Evolutionary conservation across 2,797 vertebrate species (phyloP).

Genomic region (Myotis myotis): DNA sequence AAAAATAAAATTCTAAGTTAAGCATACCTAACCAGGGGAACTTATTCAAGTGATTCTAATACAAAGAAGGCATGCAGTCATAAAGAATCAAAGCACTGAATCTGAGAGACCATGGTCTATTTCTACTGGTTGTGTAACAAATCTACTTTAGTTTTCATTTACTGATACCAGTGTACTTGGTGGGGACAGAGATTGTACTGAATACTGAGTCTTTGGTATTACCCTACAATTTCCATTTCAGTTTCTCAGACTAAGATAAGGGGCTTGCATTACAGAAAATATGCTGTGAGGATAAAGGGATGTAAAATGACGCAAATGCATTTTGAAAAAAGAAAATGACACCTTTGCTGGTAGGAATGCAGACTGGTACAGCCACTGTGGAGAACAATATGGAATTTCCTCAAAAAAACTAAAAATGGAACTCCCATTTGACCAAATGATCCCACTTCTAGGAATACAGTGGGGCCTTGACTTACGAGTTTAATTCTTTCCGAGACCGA

Average conservation of each 20-base stretch:
- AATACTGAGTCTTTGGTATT: background rate
- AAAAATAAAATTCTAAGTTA: background rate
- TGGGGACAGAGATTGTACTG: background rate
- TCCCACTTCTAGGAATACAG: too few relatives aligned
- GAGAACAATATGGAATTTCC: background rate
- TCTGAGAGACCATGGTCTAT: background rate
- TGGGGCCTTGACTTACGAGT: too few relatives aligned
- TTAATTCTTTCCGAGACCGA: too few relatives aligned
- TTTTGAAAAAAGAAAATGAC: background rate
- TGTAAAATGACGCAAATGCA: background rate
- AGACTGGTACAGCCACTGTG: background rate
- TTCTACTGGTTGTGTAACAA: background rate
- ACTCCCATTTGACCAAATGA: background rate
- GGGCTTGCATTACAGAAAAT: background rate
- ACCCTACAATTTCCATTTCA: background rate
- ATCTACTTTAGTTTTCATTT: background rate
- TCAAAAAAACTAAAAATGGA: background rate
- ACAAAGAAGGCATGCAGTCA: background rate
- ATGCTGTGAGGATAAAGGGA: background rate
- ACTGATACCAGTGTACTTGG: background rate
- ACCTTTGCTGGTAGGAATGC: background rate
- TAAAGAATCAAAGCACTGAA: background rate
- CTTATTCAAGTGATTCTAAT: background rate
- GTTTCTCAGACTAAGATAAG: background rate
- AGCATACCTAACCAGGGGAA: background rate